Percentiles rank a stretch among this genome's conserved stretches.
Conservation (phyloP, 2,113 vertebrate genomes). For the Gallinago jamesoni region DNA sequence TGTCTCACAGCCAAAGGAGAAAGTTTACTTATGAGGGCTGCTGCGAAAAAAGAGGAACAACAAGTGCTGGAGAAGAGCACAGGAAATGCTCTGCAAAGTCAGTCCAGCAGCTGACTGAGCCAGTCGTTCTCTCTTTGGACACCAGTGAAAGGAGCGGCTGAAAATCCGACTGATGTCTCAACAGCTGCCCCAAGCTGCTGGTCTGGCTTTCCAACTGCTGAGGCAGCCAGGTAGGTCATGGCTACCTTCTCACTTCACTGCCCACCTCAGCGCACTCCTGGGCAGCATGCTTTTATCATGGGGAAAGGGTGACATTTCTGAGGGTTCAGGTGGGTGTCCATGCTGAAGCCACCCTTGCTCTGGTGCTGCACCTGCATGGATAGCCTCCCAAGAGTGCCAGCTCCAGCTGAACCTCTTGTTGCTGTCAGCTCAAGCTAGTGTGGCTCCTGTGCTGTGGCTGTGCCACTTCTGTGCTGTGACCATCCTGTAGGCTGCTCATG, state of each 20-base stretch:
- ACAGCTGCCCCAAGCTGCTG: background rate
- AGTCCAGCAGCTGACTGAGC: background rate
- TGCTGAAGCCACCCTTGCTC: background rate
- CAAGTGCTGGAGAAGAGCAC: background rate
- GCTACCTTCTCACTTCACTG: background rate
- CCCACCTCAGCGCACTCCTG: background rate
- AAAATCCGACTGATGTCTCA: background rate
- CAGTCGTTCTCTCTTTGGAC: background rate
- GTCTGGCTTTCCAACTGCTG: background rate
- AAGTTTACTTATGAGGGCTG: background rate
- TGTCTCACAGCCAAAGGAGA: background rate
- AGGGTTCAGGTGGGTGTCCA: background rate
- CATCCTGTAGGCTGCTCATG: background rate
- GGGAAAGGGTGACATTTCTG: background rate
- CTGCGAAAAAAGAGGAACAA: background rate
- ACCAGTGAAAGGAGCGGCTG: background rate
- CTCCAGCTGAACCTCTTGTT: background rate
- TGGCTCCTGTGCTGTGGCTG: rapidly evolving
- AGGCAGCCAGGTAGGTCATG: background rate
- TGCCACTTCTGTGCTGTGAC: background rate
- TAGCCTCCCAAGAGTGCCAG: background rate
- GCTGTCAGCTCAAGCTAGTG: background rate
- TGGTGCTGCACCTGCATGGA: background rate
- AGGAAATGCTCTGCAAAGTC: background rate
- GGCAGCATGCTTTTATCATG: background rate